These are phyloP conservation scores for Prunella himalayana DNA, from an alignment of 2,113 vertebrate species.

Conservation along the genomic window DNA sequence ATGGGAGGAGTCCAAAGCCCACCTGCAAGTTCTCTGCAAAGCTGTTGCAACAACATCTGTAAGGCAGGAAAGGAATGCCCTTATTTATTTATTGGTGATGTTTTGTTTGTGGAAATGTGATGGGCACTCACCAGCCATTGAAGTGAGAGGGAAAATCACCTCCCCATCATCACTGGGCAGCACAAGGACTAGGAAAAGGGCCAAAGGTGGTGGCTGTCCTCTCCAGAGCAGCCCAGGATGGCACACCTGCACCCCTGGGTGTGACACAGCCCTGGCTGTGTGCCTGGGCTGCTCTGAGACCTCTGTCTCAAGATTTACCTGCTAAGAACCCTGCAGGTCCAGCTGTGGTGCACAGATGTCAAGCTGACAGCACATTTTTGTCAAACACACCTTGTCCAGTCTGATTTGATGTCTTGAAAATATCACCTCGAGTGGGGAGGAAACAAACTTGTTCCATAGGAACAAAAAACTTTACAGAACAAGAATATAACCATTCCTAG, in stretches of 20 bases:
- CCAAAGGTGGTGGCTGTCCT: neutral
- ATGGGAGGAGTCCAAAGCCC: neutral
- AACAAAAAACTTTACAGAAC: neutral
- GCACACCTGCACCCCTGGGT: neutral
- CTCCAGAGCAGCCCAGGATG: neutral
- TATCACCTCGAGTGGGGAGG: neutral
- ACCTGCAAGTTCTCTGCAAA: neutral
- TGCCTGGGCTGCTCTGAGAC: neutral
- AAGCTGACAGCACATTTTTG: neutral
- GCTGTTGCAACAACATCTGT: neutral
- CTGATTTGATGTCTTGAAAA: neutral
- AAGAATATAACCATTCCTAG: neutral
- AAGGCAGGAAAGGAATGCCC: neutral
- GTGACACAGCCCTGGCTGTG: neutral
- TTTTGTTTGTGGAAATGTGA: neutral
- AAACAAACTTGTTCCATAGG: neutral
- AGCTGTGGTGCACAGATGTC: neutral
- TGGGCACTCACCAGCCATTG: fast-evolving
- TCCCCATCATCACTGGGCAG: neutral
- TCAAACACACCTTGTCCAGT: neutral
- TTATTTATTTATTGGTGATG: fast-evolving
- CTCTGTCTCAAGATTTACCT: neutral
- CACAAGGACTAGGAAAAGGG: neutral
- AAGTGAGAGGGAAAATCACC: neutral
- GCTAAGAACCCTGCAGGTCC: neutral